These are phyloP conservation scores for Phaethon lepturus DNA, from an alignment of 2,113 vertebrate genomes.

Conservation along the genomic window DNA sequence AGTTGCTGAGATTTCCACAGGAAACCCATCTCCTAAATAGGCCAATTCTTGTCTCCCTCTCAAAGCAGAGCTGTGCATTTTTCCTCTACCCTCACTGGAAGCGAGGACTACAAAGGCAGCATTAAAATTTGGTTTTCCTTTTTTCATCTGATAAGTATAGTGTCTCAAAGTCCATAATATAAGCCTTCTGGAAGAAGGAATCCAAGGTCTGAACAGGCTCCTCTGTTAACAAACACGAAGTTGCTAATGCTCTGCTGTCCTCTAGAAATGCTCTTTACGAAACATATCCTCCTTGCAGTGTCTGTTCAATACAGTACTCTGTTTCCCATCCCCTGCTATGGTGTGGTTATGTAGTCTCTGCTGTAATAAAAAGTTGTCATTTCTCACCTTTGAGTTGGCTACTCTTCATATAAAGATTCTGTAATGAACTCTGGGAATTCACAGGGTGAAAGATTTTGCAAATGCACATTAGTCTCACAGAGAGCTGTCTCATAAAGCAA, in stretches of 20 bases:
- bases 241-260: background rate
- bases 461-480: background rate
- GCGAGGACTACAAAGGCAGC: background rate
- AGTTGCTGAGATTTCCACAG: background rate
- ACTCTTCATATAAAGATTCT: background rate
- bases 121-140: background rate
- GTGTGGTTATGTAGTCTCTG: background rate
- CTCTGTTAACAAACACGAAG: background rate
- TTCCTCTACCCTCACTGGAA: background rate
- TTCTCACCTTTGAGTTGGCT: background rate
- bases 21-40: background rate
- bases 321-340: background rate
- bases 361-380: background rate
- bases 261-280: background rate
- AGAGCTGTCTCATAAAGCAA: background rate
- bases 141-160: background rate
- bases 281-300: background rate
- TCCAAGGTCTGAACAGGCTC: background rate
- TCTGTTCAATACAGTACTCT: background rate
- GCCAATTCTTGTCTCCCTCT: background rate
- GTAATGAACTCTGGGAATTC: background rate
- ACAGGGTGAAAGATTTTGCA: background rate
- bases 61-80: background rate
- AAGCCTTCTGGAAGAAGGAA: background rate
- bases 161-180: background rate